phyloP scores from a whole-genome alignment of 2,888 invertebrate species.

The Tenodera sinensis region DNA sequence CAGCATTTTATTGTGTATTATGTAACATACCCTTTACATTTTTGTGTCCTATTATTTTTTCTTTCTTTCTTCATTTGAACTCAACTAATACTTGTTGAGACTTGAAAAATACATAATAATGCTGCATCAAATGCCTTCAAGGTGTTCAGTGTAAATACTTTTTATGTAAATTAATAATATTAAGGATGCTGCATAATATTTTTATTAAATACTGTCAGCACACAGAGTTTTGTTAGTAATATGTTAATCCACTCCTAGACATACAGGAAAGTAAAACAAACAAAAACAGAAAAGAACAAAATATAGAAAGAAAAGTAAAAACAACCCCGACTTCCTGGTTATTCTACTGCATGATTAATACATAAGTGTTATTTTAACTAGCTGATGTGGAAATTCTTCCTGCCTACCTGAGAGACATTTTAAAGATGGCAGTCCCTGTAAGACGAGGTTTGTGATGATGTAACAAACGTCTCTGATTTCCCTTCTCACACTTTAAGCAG shows the following conservation, averaged over 20 bases:
- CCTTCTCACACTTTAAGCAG: constrained; percentile 24
- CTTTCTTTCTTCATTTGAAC: no score
- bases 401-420: constrained; percentile 68
- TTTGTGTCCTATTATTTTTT: no score
- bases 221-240: not conserved
- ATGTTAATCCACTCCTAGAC: not conserved
- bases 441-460: constrained; percentile 41
- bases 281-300: not conserved
- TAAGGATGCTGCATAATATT: not conserved
- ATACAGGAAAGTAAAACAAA: not conserved
- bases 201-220: not conserved
- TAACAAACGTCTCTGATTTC: constrained; percentile 4
- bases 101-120: no score
- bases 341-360: not conserved
- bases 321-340: not conserved
- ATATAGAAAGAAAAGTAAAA: no score
- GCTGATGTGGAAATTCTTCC: not conserved
- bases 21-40: no score
- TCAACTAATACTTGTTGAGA: no score
- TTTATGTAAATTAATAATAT: no score
- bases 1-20: no score
- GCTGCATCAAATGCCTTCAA: no score
- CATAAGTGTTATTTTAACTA: not conserved
- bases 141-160: no score
- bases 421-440: constrained; percentile 73